Conservation (phyloP, 2,888 invertebrate genomes). For the Drosophila antonietae region DNA sequence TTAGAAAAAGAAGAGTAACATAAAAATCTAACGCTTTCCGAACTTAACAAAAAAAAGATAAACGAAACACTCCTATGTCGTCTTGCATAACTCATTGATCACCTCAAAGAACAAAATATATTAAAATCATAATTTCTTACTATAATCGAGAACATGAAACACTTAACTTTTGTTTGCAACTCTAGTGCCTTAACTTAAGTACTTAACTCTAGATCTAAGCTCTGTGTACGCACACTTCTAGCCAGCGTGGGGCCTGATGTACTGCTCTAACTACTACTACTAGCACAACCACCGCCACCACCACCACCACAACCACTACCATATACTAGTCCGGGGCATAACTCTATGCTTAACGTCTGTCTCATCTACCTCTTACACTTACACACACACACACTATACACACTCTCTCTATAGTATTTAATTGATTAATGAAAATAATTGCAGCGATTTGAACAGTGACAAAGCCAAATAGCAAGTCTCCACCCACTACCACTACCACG, state of each 20-base stretch:
- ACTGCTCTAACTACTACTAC: conserved; percentile 38
- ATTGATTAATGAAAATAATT: conserved; percentile 22
- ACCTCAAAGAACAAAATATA: conserved; percentile 35
- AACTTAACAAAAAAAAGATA: conserved; percentile 38
- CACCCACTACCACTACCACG: conserved; percentile 35
- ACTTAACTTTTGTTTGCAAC: conserved; percentile 77
- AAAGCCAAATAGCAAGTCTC: conserved; percentile 9
- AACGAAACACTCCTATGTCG: conserved; percentile 40
- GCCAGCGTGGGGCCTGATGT: conserved; percentile 54
- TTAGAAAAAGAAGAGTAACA: conserved; percentile 14
- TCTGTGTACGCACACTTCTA: conserved; percentile 35
- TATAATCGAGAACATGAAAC: conserved; percentile 28
- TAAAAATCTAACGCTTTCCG: conserved; percentile 67
- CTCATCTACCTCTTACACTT: conserved; percentile 25
- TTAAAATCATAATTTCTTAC: conserved; percentile 4
- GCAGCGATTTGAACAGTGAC: conserved; percentile 5
- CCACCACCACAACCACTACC: conserved; percentile 12
- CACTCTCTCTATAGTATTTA: conserved; percentile 14
- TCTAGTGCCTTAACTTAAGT: conserved; percentile 67
- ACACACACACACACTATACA: conserved; percentile 8
- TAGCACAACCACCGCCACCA: conserved; percentile 29
- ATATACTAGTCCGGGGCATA: conserved; percentile 43
- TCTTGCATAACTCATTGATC: conserved; percentile 79
- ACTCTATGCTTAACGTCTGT: conserved; percentile 58
- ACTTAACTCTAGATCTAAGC: conserved; percentile 65